These are phyloP conservation scores for Dreissena polymorpha DNA, from an alignment of 1,140 invertebrate genomes.

Conservation along the genomic window DNA sequence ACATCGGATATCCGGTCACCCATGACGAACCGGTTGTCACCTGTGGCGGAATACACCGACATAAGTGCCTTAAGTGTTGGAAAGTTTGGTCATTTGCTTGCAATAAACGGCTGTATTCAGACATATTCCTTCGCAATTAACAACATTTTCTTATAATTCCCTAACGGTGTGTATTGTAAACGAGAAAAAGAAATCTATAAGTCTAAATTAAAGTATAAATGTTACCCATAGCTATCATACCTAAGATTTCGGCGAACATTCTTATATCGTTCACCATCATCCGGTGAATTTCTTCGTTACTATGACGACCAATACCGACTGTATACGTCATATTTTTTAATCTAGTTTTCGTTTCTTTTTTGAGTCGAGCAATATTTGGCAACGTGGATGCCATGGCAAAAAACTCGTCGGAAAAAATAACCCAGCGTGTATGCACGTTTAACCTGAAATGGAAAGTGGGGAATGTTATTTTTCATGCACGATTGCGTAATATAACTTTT, in stretches of 20 bases:
- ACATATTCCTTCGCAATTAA: no score
- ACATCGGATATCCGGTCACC: conserved; percentile 67
- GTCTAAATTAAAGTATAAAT: no score
- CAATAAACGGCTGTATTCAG: no score
- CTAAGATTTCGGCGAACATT: conserved; percentile 17
- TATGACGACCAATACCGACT: conserved; percentile 30
- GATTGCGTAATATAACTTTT: no score
- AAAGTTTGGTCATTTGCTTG: no score
- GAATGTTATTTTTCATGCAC: no score
- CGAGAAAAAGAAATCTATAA: no score
- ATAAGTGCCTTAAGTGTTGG: no score
- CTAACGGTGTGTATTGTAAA: no score
- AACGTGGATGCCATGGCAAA: background rate
- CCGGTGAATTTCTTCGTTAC: conserved; percentile 9
- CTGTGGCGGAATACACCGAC: conserved; percentile 38
- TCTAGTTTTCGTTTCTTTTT: no score
- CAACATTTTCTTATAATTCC: no score
- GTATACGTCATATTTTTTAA: conserved; percentile 16
- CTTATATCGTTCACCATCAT: conserved; percentile 25
- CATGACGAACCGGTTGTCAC: conserved; percentile 70
- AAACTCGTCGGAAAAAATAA: background rate
- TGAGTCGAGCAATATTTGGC: background rate
- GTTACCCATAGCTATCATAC: background rate
- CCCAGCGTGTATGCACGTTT: conserved; percentile 9
- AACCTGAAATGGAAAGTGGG: background rate